A percentile compares a stretch with the other conserved stretches of the same genome.
phyloP scores from a whole-genome alignment of 2,113 vertebrate genomes.

The Brienomyrus longianalis region DNA sequence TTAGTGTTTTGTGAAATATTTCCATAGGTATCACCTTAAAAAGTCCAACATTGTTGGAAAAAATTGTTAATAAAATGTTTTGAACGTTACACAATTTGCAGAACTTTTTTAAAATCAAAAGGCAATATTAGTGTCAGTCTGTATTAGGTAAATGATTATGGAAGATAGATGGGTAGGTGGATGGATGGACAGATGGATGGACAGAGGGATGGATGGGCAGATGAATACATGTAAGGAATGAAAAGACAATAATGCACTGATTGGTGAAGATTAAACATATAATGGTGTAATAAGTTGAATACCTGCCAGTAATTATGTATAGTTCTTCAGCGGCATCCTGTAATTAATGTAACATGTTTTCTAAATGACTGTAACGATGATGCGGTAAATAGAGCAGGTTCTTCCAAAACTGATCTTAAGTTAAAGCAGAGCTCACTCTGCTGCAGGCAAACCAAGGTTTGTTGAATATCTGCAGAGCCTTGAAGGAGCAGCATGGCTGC shows the following conservation, averaged over 20 bases:
- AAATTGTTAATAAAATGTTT: neutral
- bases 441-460: constrained; percentile 48
- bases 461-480: constrained; percentile 50
- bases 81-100: neutral
- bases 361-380: neutral
- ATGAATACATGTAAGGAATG: neutral
- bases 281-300: neutral
- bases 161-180: neutral
- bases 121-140: neutral
- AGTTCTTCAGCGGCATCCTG: neutral
- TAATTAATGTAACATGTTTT: neutral
- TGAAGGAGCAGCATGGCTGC: constrained; percentile 75
- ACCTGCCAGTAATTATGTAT: neutral
- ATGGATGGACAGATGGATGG: neutral
- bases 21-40: neutral
- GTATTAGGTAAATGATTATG: neutral
- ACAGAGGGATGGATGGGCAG: no score
- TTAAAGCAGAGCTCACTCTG: constrained; percentile 41
- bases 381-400: neutral
- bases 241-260: neutral
- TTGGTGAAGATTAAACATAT: neutral
- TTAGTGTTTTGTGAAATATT: neutral
- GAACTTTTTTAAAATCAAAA: neutral
- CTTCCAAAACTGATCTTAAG: constrained; percentile 18
- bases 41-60: neutral